Evolutionary conservation across 2,888 invertebrate species (phyloP), one percentile per base, ranked within the genome.

Genomic region (Gibbula magus): DNA sequence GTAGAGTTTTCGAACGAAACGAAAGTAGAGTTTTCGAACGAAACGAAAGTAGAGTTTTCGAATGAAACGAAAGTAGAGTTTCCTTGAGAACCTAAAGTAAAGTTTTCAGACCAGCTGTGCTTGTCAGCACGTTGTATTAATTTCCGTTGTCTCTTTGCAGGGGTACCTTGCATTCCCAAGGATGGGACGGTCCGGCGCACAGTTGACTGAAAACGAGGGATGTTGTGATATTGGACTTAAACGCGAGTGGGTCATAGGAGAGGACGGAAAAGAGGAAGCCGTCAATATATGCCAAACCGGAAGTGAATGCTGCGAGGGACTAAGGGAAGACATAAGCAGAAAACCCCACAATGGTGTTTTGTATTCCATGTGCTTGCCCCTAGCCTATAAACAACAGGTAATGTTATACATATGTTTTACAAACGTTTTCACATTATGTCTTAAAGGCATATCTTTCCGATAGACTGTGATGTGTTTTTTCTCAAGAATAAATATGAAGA

Each of bases 131-230:
- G 5, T 22, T n/a, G 2, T n/a, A 56, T 5, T n/a, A 20, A 2
- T 3, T 7, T 22, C 4, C 25, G 3, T 56, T 56, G 1, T 2
- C 54, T 56, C 1, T 20, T 56, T n/a, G 18, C 76, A 81, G 70
- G 84, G 84, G 13, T 84, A 84, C 52, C 75, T 84, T 16, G 84
- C 84, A 3, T 82, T 84, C 54, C 84, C 84, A 0, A 35, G 84
- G 29, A 78, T 84, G 81, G 84, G 84, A 2, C 79, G 84, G 18
- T 79, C 82, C 8, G 56, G 75, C 3, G 77, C 75, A 51, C 66
- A 81, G n/a, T 77, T 54, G 25, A 70, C 75, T 5, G 32, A 77
- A 20, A 78, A 77, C 52, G 74, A 32, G 61, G 18, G 32, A 18
- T 82, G 82, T 73, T 84, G 84, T 77, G 73, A 77, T 3, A 45